Conservation (phyloP, 2,113 vertebrate species). For the Eudyptes chrysolophus region DNA sequence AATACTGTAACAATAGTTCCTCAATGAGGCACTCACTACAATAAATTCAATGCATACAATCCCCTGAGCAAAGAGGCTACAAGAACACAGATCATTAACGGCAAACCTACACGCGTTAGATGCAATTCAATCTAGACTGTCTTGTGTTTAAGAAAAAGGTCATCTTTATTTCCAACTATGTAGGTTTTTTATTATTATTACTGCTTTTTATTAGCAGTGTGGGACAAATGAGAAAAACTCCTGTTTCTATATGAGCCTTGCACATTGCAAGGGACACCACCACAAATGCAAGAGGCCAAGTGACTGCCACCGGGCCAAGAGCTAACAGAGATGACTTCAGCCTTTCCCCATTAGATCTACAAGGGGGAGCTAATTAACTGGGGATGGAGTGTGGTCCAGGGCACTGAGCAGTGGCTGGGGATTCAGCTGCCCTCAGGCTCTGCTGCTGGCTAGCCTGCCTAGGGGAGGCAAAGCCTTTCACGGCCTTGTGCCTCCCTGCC, state of each 20-base stretch:
- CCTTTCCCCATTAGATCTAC: neutral
- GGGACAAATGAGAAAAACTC: neutral
- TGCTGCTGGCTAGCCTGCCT: neutral
- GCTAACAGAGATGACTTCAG: neutral
- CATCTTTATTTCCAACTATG: neutral
- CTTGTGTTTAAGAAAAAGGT: neutral
- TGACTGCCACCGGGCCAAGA: neutral
- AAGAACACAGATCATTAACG: neutral
- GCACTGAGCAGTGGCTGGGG: neutral
- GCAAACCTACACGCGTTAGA: neutral
- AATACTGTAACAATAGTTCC: neutral
- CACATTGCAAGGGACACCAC: accelerated
- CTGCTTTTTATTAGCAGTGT: neutral
- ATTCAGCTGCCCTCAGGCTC: neutral
- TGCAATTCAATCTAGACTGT: neutral
- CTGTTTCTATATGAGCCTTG: neutral
- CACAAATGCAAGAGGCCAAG: neutral
- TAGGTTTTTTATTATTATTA: neutral
- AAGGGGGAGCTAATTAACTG: neutral
- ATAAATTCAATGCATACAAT: neutral
- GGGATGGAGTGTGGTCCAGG: neutral
- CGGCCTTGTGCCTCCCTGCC: neutral
- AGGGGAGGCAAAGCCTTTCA: neutral
- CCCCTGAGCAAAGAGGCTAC: neutral
- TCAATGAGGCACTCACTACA: neutral